Conservation (phyloP, 2,113 vertebrate genomes). For the Acrocephalus kingi region DNA sequence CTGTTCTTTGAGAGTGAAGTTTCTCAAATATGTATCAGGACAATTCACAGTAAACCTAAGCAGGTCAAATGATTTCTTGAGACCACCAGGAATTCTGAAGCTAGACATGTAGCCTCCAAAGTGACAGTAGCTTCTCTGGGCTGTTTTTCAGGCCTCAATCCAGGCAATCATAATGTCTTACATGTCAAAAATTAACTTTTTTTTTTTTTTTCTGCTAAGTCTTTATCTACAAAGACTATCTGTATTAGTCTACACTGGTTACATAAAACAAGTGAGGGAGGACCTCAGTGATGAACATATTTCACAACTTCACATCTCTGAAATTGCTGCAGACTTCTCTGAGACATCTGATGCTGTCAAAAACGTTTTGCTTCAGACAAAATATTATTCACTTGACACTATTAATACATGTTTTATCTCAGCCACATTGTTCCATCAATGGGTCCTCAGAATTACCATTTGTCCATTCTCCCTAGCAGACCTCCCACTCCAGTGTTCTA, state of each 20-base stretch:
- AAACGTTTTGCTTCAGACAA: background rate
- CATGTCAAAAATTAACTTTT: background rate
- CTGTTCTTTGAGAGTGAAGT: background rate
- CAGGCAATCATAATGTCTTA: background rate
- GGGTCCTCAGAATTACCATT: background rate
- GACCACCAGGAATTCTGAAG: background rate
- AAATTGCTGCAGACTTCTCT: background rate
- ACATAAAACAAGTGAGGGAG: background rate
- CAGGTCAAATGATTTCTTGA: background rate
- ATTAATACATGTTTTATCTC: background rate
- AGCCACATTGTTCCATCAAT: background rate
- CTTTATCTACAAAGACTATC: background rate
- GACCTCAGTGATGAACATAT: background rate
- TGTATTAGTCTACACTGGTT: background rate
- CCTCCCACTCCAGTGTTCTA: background rate
- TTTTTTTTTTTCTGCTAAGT: background rate
- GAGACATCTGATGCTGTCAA: background rate
- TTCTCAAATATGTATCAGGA: background rate
- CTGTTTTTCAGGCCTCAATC: background rate
- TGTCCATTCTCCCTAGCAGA: background rate
- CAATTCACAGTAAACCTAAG: background rate
- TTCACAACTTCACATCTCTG: background rate
- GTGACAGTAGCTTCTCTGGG: background rate
- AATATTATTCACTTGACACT: background rate
- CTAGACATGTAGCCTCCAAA: background rate